A percentile compares a stretch with the other conserved stretches of the same genome.
Evolutionary conservation across 2,113 vertebrate species (phyloP).

Genomic region (Epinephelus lanceolatus): DNA sequence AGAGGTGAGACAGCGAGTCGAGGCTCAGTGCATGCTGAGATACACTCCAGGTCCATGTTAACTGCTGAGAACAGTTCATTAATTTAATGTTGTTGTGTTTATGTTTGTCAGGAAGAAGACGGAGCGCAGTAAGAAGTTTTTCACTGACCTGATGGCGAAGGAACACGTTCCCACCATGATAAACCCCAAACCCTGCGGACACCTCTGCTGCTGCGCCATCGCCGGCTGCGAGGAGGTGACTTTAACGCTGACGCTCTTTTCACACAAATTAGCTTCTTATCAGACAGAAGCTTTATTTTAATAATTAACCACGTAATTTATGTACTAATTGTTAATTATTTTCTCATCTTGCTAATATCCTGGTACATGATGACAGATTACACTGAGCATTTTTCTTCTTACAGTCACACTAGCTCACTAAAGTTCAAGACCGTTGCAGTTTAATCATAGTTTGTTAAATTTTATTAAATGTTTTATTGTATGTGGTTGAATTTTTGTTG

Average conservation of each 20-base stretch:
- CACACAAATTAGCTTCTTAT: too few relatives aligned
- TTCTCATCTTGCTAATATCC: too few relatives aligned
- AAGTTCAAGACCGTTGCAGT: not conserved
- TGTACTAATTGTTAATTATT: too few relatives aligned
- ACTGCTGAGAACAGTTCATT: too few relatives aligned
- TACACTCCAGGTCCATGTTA: not conserved
- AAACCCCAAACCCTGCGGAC: conserved; percentile 97
- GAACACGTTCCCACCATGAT: conserved; percentile 94
- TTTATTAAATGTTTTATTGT: too few relatives aligned
- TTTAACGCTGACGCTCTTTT: not conserved
- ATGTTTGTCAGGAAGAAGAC: conserved; percentile 91
- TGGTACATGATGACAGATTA: too few relatives aligned
- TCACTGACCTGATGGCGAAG: conserved; percentile 93
- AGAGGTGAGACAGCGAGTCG: conserved; percentile 84
- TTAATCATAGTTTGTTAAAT: not conserved
- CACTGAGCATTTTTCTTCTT: too few relatives aligned
- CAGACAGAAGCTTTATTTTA: too few relatives aligned
- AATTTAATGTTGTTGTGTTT: not conserved
- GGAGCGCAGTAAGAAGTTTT: conserved; percentile 95
- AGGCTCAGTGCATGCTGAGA: conserved; percentile 36
- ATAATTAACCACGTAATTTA: not conserved
- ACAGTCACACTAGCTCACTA: too few relatives aligned
- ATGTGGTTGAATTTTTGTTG: not conserved
- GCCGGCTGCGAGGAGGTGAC: conserved; percentile 94
- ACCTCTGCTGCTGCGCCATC: conserved; percentile 96